A percentile compares a stretch with the other conserved stretches of the same genome.
Conservation (phyloP, 2,113 vertebrate genomes). For the Malaclemys terrapin region DNA sequence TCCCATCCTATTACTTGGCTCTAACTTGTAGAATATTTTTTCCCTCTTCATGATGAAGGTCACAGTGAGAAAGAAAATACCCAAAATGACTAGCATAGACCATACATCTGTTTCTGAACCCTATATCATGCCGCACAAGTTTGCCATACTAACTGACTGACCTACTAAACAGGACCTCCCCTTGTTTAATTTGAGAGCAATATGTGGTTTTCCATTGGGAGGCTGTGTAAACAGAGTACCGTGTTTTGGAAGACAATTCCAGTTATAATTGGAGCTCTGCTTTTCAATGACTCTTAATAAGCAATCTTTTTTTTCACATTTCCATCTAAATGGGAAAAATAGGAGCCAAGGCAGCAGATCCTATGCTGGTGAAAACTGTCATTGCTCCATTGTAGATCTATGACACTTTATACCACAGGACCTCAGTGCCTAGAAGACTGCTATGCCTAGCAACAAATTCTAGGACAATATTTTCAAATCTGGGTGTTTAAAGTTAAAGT, state of each 20-base stretch:
- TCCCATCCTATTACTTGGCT: not conserved
- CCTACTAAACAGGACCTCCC: not conserved
- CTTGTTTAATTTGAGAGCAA: not conserved
- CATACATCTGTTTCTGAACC: not conserved
- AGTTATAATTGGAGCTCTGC: not conserved
- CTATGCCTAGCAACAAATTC: not conserved
- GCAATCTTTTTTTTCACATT: not conserved
- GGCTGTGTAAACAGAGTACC: accelerated
- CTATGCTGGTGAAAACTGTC: not conserved
- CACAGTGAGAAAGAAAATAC: not conserved
- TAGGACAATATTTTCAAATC: not conserved
- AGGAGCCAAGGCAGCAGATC: not conserved
- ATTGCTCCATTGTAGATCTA: not conserved
- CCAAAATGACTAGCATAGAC: not conserved
- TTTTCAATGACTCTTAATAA: not conserved
- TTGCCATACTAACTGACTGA: not conserved
- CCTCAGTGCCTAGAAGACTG: not conserved
- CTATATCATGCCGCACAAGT: not conserved
- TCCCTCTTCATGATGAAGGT: accelerated
- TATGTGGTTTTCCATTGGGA: not conserved
- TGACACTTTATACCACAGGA: not conserved
- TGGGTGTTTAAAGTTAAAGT: not conserved
- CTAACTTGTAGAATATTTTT: not conserved
- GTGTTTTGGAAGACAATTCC: not conserved
- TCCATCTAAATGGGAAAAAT: not conserved